Conservation (phyloP, 2,113 vertebrate genomes). For the Sapayoa aenigma region DNA sequence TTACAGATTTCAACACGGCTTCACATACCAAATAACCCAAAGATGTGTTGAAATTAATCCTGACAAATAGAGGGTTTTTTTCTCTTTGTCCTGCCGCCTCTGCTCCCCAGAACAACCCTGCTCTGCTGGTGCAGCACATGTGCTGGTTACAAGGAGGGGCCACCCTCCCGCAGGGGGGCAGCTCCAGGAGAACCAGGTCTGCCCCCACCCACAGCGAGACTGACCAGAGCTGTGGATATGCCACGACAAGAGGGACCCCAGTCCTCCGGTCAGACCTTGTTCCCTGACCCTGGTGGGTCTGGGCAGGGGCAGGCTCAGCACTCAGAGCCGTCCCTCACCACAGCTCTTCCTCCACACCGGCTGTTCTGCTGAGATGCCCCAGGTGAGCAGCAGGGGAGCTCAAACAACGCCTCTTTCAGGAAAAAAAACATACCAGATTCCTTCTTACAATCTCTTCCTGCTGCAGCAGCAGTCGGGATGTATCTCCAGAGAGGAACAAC, state of each 20-base stretch:
- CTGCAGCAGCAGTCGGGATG: neutral
- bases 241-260: neutral
- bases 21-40: neutral
- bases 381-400: slow-evolving; percentile 20
- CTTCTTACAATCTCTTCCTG: slow-evolving; percentile 3
- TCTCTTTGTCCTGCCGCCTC: neutral
- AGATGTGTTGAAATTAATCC: neutral
- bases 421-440: neutral
- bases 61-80: neutral
- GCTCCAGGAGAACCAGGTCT: neutral
- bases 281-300: accelerated
- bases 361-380: neutral
- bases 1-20: neutral
- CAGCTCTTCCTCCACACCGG: slow-evolving; percentile 68
- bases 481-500: neutral
- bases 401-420: neutral
- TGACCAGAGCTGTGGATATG: neutral
- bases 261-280: neutral
- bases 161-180: neutral
- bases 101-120: neutral
- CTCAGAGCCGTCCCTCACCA: neutral
- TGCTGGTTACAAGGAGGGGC: accelerated
- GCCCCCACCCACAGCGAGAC: neutral
- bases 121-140: accelerated
- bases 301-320: neutral